Base-by-base conservation (phyloP, 1,140 invertebrate species). In the Diprion similis region DNA sequence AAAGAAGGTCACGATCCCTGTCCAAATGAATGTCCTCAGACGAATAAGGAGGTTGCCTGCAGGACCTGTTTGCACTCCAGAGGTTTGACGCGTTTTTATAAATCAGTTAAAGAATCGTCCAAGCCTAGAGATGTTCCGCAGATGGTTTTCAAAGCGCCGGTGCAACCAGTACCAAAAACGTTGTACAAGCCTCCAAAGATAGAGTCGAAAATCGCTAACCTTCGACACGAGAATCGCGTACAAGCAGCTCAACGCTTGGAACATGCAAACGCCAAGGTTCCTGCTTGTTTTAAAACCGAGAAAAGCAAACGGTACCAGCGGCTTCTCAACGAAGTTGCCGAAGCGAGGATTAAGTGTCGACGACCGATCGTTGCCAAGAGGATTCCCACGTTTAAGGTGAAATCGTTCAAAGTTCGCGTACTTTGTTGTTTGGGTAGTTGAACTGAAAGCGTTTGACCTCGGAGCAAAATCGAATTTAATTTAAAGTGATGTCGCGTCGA, bases 11-110 rank as follows among this genome's bases (percentile, higher is more conserved):
- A 68, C 66, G 11, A 45, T 68, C 19, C 66, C 66, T 13, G 18
- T 68, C 13, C 4, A 68, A 68, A 68, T 68, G 66, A 68, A 68
- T 19, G 66, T 68, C 10, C 37, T 68, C 10, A 68, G 37, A 19
- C 66, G 19, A 10, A 11, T 18, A 19, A 68, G 15, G 11, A 45
- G 18, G 37, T 13, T 68, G 66, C 66, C 66, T 10, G 13, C 10
- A 15, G 15, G 6, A 18, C 66, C 66, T 15, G 17, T 8, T 13
- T 68, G 66, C 37, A 68, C 66, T 11, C 66, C 15, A 68, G 66
- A 68, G 66, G 66, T 68, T 11, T 6, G 37, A 64, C 18, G 8
- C 4, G 18, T 18, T 19, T 9, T 59, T 59, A 59, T 59, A 59
- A n/a, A 1, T 59, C 51, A 2, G 11, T 59, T 59, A n/a, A 59